Evolutionary conservation across 2,797 vertebrate species (phyloP), one percentile per base, ranked within the genome.

Genomic region (Urocyon cinereoargenteus): DNA sequence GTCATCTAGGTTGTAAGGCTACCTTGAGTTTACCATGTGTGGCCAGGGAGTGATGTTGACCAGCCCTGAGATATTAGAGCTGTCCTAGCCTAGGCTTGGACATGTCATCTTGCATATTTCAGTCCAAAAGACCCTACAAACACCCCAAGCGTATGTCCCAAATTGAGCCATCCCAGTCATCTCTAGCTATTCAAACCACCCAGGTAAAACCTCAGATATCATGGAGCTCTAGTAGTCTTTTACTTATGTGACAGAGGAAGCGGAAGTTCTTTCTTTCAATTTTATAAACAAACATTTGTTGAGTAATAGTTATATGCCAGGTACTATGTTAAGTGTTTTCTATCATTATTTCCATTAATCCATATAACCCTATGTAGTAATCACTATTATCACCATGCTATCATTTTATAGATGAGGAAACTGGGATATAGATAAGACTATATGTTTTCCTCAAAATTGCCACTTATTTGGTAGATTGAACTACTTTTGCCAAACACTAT

Each of bases 281-380:
- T 9, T 84, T 94, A 49, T 86, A 86, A 77, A 73, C 22, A 88
- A 79, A 79, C 22, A 84, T 78, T 86, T 87, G 28, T 36, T 81
- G 24, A 91, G 18, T 62, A 70, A 55, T 51, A 26, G 64, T 86
- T 36, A 70, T 45, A 66, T 40, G 5, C 1, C 34, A 88, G 36
- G 14, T 68, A 19, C 31, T 26, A 5, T 26, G 49, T 7, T 90
- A 64, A 73, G 53, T 91, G 11, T 86, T 90, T 83, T 73, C 0
- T 21, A 49, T 85, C 24, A 40, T 66, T 55, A 68, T 57, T 8
- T 81, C 57, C 24, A 70, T 78, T 49, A 68, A 81, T 64, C 34
- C 14, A 2, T 19, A n/a, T 68, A 73, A 68, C 10, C 6, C 24
- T 91, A 45, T 81, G 26, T 72, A 84, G 34, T 31, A 55, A 15